A percentile compares a stretch with the other conserved stretches of the same genome.
Conservation (phyloP, 1,140 invertebrate species). For the Drosophila virilis region DNA sequence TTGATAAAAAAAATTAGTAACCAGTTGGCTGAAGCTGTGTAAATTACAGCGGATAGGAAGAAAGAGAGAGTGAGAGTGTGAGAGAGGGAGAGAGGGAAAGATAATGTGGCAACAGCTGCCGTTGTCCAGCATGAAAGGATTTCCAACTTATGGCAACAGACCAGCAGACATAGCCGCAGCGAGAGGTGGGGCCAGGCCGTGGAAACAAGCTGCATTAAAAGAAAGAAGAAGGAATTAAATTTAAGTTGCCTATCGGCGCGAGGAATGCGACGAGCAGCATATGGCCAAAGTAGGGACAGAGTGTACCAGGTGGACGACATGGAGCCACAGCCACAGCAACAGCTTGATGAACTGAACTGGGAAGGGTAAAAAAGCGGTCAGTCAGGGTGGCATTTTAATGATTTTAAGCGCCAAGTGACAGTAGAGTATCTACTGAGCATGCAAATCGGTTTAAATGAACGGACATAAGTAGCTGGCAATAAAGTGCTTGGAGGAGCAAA, state of each 20-base stretch:
- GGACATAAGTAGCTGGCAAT: not conserved
- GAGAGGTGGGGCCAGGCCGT: not conserved
- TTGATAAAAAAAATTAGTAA: conserved; percentile 55
- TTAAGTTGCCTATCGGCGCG: conserved; percentile 31
- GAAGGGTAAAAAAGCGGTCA: not conserved
- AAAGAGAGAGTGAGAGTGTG: not conserved
- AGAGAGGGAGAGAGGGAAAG: conserved; percentile 10
- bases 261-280: conserved; percentile 5
- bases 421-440: not conserved
- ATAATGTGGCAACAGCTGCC: conserved; percentile 72
- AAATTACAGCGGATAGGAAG: conserved; percentile 5
- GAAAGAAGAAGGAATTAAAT: conserved; percentile 40
- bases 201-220: conserved; percentile 11
- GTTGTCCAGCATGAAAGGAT: conserved; percentile 55
- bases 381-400: not conserved
- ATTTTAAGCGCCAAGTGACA: conserved; percentile 1
- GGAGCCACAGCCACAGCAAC: conserved; percentile 2
- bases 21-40: conserved; percentile 27
- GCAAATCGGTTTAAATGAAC: conserved; percentile 5
- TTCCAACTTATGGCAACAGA: conserved; percentile 42
- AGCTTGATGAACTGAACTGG: conserved; percentile 1
- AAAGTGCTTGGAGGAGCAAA: not conserved
- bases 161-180: conserved; percentile 18
- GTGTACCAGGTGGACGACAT: conserved; percentile 9
- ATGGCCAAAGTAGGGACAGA: conserved; percentile 18